Conservation (phyloP, 1,140 invertebrate species). For the Andricus grossulariae region DNA sequence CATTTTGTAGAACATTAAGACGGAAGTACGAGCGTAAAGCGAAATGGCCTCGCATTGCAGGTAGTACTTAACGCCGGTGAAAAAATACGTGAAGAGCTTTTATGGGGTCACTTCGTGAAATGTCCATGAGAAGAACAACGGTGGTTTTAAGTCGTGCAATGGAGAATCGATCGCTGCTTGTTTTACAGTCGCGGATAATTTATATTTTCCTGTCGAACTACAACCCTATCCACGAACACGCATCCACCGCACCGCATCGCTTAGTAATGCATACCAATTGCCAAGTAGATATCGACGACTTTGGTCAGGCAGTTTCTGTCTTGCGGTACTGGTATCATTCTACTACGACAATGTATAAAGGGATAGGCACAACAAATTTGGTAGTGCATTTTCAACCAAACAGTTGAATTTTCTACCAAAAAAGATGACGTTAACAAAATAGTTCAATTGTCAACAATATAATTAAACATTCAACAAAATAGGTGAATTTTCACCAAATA, state of each 20-base stretch:
- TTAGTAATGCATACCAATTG: conserved; percentile 2
- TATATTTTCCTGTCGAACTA: background rate
- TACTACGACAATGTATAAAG: too few relatives aligned
- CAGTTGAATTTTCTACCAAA: too few relatives aligned
- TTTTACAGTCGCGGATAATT: background rate
- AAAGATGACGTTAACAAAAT: too few relatives aligned
- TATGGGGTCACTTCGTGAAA: conserved; percentile 2
- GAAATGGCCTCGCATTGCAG: conserved; percentile 1
- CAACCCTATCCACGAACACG: background rate
- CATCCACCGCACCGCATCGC: background rate
- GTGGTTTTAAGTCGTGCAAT: background rate
- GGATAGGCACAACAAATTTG: too few relatives aligned
- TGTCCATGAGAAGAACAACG: background rate
- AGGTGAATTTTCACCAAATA: too few relatives aligned
- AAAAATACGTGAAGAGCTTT: background rate
- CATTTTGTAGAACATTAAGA: conserved; percentile 27
- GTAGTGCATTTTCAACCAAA: too few relatives aligned
- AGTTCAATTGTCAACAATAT: too few relatives aligned
- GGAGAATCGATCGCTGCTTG: background rate
- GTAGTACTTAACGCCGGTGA: background rate
- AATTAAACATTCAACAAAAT: too few relatives aligned
- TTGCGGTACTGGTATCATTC: background rate
- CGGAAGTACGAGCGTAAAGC: conserved; percentile 5
- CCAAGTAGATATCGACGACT: conserved; percentile 6
- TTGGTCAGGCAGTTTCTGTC: background rate